phyloP scores from a whole-genome alignment of 1,140 invertebrate species.

The Metopolophium dirhodum region DNA sequence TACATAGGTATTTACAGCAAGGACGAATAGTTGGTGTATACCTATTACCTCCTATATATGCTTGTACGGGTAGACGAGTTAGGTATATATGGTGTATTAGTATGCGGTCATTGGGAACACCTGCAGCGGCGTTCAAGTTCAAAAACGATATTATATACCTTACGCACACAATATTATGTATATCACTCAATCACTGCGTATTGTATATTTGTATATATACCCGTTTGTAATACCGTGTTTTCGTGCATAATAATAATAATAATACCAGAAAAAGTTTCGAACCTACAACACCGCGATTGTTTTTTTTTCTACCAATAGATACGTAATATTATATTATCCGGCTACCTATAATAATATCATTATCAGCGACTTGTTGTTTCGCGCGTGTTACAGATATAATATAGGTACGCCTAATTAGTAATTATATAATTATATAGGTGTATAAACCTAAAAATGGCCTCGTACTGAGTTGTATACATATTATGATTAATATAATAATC shows the following conservation, averaged over 20 bases:
- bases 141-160: neutral
- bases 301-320: neutral
- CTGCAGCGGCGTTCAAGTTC: constrained; percentile 22
- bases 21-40: neutral
- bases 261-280: neutral
- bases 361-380: neutral
- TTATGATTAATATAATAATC: neutral
- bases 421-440: neutral
- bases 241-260: too few species aligned
- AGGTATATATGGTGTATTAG: neutral
- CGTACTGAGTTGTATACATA: neutral
- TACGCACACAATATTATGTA: neutral
- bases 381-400: neutral
- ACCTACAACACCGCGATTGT: neutral
- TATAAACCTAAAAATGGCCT: neutral
- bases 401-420: neutral
- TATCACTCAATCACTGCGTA: neutral
- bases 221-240: too few species aligned
- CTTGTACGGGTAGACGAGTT: neutral
- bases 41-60: neutral
- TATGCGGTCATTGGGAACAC: constrained; percentile 2
- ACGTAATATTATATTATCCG: neutral
- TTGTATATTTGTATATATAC: neutral
- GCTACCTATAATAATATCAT: neutral
- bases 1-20: neutral